Percentiles rank a stretch among this genome's conserved stretches.
These are phyloP conservation scores for Coptotermes formosanus DNA, from an alignment of 1,140 invertebrate genomes.

Conservation along the genomic window DNA sequence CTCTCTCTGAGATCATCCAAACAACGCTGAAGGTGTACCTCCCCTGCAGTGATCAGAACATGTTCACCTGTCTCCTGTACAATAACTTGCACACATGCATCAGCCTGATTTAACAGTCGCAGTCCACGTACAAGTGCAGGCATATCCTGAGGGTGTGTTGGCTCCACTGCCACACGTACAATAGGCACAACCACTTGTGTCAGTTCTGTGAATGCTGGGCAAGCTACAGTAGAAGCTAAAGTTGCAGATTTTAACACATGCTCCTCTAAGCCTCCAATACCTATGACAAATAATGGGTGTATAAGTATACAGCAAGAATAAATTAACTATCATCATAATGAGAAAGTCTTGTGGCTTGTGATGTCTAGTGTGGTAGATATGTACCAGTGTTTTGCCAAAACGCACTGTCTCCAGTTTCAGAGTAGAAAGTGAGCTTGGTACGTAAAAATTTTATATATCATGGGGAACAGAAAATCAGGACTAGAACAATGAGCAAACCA, in stretches of 20 bases:
- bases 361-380: too few relatives aligned
- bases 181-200: conserved; percentile 82
- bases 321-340: too few relatives aligned
- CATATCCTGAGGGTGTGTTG: conserved; percentile 77
- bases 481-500: too few relatives aligned
- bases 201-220: conserved; percentile 87
- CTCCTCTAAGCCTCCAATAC: conserved; percentile 85
- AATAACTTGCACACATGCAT: conserved; percentile 87
- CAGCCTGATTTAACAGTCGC: conserved; percentile 85
- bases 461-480: too few relatives aligned
- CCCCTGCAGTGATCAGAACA: conserved; percentile 93
- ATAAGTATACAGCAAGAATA: background rate
- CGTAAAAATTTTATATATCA: too few relatives aligned
- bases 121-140: conserved; percentile 77
- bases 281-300: conserved; percentile 55
- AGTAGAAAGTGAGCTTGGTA: too few relatives aligned
- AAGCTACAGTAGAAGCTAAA: conserved; percentile 77
- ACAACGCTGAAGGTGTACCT: conserved; percentile 96
- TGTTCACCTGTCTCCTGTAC: conserved; percentile 94
- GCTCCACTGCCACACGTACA: conserved; percentile 92
- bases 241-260: conserved; percentile 89
- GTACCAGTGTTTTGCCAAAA: too few relatives aligned
- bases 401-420: too few relatives aligned
- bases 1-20: conserved; percentile 73
- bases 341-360: too few relatives aligned